These are phyloP conservation scores for Dendrocincla fuliginosa DNA, from an alignment of 2,797 vertebrate genomes.

Conservation along the genomic window DNA sequence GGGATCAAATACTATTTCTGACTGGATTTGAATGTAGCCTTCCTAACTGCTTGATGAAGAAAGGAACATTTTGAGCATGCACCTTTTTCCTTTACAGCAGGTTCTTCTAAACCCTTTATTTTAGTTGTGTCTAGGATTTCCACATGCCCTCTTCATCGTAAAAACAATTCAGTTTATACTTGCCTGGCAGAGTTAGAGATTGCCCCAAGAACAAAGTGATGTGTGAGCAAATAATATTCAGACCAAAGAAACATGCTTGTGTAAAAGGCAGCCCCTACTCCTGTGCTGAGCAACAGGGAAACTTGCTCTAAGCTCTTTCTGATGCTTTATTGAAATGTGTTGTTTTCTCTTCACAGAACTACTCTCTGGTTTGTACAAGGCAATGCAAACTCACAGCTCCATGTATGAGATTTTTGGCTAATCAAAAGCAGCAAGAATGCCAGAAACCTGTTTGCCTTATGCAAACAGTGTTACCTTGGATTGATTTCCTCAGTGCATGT, in stretches of 20 bases:
- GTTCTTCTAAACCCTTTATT: not conserved
- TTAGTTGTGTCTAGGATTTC: not conserved
- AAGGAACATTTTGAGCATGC: not conserved
- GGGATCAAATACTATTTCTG: not conserved
- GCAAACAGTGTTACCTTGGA: constrained; percentile 24
- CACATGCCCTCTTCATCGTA: not conserved
- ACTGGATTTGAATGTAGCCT: not conserved
- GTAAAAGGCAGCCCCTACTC: not conserved
- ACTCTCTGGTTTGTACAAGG: not conserved
- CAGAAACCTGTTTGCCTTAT: constrained; percentile 45
- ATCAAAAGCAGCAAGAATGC: not conserved
- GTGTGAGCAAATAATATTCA: not conserved
- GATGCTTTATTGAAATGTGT: not conserved
- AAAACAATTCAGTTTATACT: not conserved
- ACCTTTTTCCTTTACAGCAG: not conserved
- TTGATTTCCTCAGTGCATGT: not conserved
- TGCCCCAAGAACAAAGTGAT: not conserved
- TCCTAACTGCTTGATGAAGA: not conserved
- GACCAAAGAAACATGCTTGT: not conserved
- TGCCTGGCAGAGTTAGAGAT: not conserved
- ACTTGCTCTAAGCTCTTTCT: not conserved
- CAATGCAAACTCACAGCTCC: not conserved
- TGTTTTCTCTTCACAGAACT: not conserved
- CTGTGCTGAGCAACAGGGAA: not conserved
- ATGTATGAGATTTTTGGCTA: not conserved